Percentiles rank a stretch among this genome's conserved stretches.
Evolutionary conservation across 1,140 invertebrate species (phyloP).

Genomic region (Asobara japonica): DNA sequence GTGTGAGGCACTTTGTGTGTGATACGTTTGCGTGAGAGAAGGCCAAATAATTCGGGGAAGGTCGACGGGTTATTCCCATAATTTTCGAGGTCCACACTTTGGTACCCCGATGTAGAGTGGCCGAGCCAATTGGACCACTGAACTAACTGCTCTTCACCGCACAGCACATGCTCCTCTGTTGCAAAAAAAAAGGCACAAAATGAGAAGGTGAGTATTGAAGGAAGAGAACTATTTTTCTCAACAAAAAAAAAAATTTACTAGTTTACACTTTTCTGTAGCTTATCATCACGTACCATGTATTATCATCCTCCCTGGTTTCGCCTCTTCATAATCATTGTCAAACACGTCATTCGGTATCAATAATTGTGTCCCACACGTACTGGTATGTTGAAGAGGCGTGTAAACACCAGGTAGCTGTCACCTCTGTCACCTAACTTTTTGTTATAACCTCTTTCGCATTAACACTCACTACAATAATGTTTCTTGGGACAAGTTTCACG

Average conservation of each 20-base stretch:
- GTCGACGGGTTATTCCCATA: slow-evolving; percentile 27
- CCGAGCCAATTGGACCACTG: slow-evolving; percentile 21
- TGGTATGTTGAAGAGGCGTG: neutral
- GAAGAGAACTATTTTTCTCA: too few relatives aligned
- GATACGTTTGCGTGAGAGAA: neutral
- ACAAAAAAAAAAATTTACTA: neutral
- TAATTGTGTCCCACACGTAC: neutral
- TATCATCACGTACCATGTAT: slow-evolving; percentile 1
- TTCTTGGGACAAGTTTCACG: neutral
- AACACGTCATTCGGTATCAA: neutral
- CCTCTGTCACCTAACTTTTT: neutral
- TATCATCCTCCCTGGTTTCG: slow-evolving; percentile 8
- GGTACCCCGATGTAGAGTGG: slow-evolving; percentile 15
- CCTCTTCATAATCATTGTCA: neutral
- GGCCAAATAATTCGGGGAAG: slow-evolving; percentile 17
- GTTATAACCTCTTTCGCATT: neutral
- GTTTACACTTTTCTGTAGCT: neutral
- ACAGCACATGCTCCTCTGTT: neutral
- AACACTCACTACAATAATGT: neutral
- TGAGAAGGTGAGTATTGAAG: too few relatives aligned
- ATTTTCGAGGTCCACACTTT: slow-evolving; percentile 21
- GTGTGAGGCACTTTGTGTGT: slow-evolving; percentile 3
- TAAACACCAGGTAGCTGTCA: neutral
- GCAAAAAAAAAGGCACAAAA: neutral
- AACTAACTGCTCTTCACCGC: neutral